Conservation (phyloP, 2,888 invertebrate species). For the Lingula anatina region DNA sequence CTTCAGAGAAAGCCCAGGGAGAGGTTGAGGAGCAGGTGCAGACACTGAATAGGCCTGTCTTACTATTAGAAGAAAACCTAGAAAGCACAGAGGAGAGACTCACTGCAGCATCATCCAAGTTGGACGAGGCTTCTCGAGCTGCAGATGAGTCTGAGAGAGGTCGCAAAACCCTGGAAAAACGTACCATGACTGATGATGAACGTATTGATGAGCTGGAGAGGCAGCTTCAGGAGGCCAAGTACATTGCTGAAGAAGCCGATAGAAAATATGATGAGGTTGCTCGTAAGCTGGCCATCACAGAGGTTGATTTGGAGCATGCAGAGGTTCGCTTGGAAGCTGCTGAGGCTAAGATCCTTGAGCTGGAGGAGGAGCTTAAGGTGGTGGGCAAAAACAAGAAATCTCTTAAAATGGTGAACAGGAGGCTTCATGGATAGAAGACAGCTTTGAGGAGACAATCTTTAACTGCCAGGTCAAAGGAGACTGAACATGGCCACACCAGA, state of each 20-base stretch:
- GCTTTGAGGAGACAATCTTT: constrained; percentile 52
- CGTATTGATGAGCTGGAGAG: constrained; percentile 98
- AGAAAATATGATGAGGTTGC: constrained; percentile 62
- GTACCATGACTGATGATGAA: constrained; percentile 98
- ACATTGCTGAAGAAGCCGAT: constrained; percentile 94
- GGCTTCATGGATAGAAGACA: constrained; percentile 56
- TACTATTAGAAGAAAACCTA: constrained; percentile 98
- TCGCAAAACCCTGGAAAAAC: constrained; percentile 99
- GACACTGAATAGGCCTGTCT: constrained; percentile 97
- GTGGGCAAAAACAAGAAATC: constrained; percentile 99
- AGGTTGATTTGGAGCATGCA: constrained; percentile 98
- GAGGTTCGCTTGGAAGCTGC: constrained; percentile 98
- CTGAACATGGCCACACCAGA: too few species aligned
- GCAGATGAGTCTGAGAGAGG: constrained; percentile 99
- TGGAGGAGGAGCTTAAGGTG: constrained; percentile 99
- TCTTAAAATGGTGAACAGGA: constrained; percentile 99
- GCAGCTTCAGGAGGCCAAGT: constrained; percentile 98
- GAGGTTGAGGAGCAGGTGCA: constrained; percentile 96
- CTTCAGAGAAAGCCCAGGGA: too few species aligned
- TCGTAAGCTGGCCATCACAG: constrained; percentile 99
- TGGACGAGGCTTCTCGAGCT: constrained; percentile 98
- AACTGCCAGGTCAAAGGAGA: constrained; percentile 50
- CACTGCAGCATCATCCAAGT: constrained; percentile 94
- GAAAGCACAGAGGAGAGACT: constrained; percentile 99
- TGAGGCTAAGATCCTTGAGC: constrained; percentile 99